Conservation (phyloP, 1,140 invertebrate species). For the Drosophila nebulosa region DNA sequence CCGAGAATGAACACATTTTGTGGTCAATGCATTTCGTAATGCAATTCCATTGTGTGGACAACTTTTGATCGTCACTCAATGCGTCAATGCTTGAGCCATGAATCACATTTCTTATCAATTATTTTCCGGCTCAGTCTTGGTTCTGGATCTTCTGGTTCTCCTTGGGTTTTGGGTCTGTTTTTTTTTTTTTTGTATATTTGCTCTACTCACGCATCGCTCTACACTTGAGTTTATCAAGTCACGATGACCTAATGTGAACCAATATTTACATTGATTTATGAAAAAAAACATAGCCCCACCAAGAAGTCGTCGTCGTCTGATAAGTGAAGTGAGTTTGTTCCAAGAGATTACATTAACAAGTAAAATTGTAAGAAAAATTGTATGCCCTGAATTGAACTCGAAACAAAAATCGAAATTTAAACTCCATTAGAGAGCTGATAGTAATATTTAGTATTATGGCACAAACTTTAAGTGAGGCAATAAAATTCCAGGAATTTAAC, state of each 20-base stretch:
- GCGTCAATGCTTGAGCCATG: too few relatives aligned
- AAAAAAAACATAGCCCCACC: background rate
- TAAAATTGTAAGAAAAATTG: too few relatives aligned
- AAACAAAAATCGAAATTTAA: background rate
- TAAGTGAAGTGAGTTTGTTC: slow-evolving; percentile 33
- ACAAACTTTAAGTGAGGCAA: slow-evolving; percentile 15
- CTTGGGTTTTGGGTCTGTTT: background rate
- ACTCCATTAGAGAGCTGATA: slow-evolving; percentile 38
- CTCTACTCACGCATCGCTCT: slow-evolving; percentile 38
- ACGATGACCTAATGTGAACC: slow-evolving; percentile 60
- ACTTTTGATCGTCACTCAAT: too few relatives aligned
- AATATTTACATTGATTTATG: slow-evolving; percentile 60
- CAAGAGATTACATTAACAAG: slow-evolving; percentile 38
- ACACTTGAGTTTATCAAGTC: slow-evolving; percentile 44
- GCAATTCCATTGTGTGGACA: too few relatives aligned
- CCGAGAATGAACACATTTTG: too few relatives aligned
- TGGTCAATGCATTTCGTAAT: too few relatives aligned
- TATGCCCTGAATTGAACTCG: slow-evolving; percentile 40
- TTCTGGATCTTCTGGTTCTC: background rate
- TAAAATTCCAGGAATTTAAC: slow-evolving; percentile 14
- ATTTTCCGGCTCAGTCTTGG: slow-evolving; percentile 29
- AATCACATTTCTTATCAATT: slow-evolving; percentile 50
- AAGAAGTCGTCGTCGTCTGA: slow-evolving; percentile 32
- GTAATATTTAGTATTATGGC: slow-evolving; percentile 20
- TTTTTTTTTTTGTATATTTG: slow-evolving; percentile 14